Conservation (phyloP, 2,888 invertebrate genomes). For the Petrolisthes cinctipes region DNA sequence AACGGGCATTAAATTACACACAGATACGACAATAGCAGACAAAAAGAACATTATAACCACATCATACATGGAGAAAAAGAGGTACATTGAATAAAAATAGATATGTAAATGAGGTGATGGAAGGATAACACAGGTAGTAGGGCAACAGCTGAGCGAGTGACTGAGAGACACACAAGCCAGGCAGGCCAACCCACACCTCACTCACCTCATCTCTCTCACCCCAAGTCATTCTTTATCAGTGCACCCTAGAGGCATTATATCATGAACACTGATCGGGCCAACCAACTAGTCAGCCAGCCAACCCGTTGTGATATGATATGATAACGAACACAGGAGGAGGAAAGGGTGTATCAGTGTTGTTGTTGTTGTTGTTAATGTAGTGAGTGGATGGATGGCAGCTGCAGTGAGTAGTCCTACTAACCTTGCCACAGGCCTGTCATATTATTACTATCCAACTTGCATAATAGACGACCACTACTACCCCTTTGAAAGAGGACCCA, state of each 20-base stretch:
- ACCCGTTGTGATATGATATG: not conserved
- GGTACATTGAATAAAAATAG: too few relatives aligned
- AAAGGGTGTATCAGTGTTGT: not conserved
- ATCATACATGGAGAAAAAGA: too few relatives aligned
- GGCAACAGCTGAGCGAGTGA: slow-evolving; percentile 47
- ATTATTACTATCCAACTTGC: not conserved
- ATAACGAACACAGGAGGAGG: not conserved
- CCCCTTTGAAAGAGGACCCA: too few relatives aligned
- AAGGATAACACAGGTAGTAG: slow-evolving; percentile 50
- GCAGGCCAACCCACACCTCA: not conserved
- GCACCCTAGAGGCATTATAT: not conserved
- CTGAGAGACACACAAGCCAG: slow-evolving; percentile 15
- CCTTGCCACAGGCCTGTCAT: not conserved
- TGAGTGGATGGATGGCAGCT: slow-evolving; percentile 4
- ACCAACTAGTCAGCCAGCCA: not conserved
- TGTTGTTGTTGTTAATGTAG: not conserved
- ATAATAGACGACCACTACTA: too few relatives aligned
- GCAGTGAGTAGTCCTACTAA: not conserved
- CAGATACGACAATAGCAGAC: too few relatives aligned
- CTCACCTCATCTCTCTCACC: not conserved
- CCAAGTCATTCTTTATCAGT: not conserved
- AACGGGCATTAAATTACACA: too few relatives aligned
- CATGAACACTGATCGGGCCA: not conserved
- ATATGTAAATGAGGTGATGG: too few relatives aligned
- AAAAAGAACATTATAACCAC: too few relatives aligned